Evolutionary conservation across 2,888 invertebrate genomes (phyloP).

Genomic region (Ectobius pallidus): DNA sequence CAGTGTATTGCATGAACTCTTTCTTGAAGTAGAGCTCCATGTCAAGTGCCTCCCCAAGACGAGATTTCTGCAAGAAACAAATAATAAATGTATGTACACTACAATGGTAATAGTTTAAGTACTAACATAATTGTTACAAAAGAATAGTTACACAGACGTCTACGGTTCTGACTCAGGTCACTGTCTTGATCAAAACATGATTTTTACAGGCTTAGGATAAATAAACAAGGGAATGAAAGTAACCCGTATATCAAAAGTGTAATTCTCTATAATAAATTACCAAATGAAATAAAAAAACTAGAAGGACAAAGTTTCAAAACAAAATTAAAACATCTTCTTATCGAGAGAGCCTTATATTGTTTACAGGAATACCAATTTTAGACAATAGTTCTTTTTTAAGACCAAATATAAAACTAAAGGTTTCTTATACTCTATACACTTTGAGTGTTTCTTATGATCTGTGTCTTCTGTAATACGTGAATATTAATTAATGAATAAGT

Average conservation of each 20-base stretch:
- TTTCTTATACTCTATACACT: no score
- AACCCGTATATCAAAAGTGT: background rate
- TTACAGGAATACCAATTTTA: no score
- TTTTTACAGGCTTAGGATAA: background rate
- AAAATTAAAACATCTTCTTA: no score
- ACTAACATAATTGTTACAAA: background rate
- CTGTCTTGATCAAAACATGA: background rate
- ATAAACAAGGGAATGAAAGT: no score
- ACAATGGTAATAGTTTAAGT: background rate
- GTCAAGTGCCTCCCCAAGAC: background rate
- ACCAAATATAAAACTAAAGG: no score
- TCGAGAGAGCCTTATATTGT: no score
- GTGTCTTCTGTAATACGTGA: no score
- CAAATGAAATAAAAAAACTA: no score
- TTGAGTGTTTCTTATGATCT: no score
- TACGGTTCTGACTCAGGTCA: background rate
- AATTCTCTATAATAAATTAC: background rate
- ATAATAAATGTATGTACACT: background rate
- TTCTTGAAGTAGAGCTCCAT: conserved; percentile 36
- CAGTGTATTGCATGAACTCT: conserved; percentile 34
- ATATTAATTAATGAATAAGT: no score
- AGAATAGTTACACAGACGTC: background rate
- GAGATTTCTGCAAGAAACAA: background rate
- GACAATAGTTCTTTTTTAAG: no score
- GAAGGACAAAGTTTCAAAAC: no score